A percentile compares a stretch with the other conserved stretches of the same genome.
Conservation (phyloP, 2,888 invertebrate species). For the Anoncus sp. region DNA sequence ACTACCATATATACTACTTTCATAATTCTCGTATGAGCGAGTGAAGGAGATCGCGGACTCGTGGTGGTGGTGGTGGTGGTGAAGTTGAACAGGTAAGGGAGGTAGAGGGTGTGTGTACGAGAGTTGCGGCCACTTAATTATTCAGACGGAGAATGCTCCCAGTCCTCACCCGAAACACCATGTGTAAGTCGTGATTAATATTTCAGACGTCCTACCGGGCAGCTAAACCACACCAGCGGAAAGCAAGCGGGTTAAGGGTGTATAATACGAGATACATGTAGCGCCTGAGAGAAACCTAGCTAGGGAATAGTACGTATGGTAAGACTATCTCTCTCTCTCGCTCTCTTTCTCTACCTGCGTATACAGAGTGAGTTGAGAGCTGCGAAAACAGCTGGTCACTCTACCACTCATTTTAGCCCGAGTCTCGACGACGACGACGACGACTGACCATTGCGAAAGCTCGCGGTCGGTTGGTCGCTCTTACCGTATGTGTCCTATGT, state of each 20-base stretch:
- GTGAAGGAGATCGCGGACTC: slow-evolving; percentile 29
- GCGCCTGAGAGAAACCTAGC: slow-evolving; percentile 25
- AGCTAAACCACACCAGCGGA: slow-evolving; percentile 43
- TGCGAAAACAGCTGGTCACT: slow-evolving; percentile 42
- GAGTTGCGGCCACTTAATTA: slow-evolving; percentile 76
- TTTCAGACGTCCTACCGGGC: slow-evolving; percentile 75
- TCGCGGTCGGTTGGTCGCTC: slow-evolving; percentile 56
- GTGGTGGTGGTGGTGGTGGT: slow-evolving; percentile 12
- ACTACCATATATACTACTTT: slow-evolving; percentile 11
- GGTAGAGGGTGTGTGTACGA: slow-evolving; percentile 42
- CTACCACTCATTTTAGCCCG: slow-evolving; percentile 32
- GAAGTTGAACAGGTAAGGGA: slow-evolving; percentile 49
- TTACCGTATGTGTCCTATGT: not conserved
- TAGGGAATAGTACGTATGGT: slow-evolving; percentile 38
- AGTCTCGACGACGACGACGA: slow-evolving; percentile 50
- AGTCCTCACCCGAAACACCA: slow-evolving; percentile 70
- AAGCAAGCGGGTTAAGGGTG: slow-evolving; percentile 59
- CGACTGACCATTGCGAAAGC: slow-evolving; percentile 75
- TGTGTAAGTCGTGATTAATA: slow-evolving; percentile 81
- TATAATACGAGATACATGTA: slow-evolving; percentile 45
- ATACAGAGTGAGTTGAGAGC: slow-evolving; percentile 26
- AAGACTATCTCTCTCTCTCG: slow-evolving; percentile 1
- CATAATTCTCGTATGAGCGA: slow-evolving; percentile 42
- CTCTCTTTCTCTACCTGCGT: not conserved
- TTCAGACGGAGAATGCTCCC: slow-evolving; percentile 77